Evolutionary conservation across 2,797 vertebrate species (phyloP), one percentile per base, ranked within the genome.

Genomic region (Cirrhinus mrigala): DNA sequence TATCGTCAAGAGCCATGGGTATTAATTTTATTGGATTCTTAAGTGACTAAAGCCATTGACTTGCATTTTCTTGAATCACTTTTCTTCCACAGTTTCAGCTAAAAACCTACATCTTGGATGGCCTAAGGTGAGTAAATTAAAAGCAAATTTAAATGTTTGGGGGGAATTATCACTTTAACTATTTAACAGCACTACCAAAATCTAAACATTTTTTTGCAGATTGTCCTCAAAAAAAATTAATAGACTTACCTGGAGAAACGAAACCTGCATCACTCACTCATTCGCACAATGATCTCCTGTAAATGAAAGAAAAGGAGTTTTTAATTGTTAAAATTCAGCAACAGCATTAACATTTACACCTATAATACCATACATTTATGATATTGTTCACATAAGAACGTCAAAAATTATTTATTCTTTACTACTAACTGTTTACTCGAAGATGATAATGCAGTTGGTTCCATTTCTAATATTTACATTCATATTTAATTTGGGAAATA

Each of bases 181-280:
- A 12, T 12, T 60, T 14, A 62, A 14, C 58, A 27, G n/a, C 5
- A 6, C 12, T 1, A 14, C 5, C n/a, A 27, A 5, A 62, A 62
- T 62, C 12, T n/a, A 27, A 29, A 29, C 29, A 1, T 33, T 33
- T 33, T 33, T 33, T 33, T 33, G 33, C 33, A 33, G 33, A 33
- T 33, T 33, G 33, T 33, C 33, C 1, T 33, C 33, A 33, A 33
- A 33, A 33, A 33, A 33, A n/a, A n/a, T 37, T 33, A 33, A 54
- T 3, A 6, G 0, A 29, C 88, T 94, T 92, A 96, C 95, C 95
- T 94, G 92, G 92, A 92, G 90, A 92, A 91, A 89, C 91, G 91
- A 90, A 90, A 90, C 89, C 92, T 87, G 91, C 91, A 95, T 96
- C 93, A 95, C 91, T 94, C 92, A 94, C 93, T 95, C 95, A 96